phyloP scores from a whole-genome alignment of 2,797 vertebrate species.

The Melanotaenia pygmaea region DNA sequence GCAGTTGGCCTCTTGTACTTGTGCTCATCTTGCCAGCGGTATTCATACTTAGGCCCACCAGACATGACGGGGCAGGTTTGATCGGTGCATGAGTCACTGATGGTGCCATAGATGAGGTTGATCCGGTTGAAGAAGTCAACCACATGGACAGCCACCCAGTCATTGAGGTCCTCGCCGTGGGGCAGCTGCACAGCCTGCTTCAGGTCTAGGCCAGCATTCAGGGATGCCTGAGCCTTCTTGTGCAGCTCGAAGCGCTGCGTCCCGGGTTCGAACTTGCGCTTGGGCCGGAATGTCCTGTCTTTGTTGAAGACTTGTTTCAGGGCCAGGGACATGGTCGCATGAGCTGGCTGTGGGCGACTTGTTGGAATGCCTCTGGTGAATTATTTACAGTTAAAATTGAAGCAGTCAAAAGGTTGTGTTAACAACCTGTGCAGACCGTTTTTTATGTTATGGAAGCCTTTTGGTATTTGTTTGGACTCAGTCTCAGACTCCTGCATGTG shows the following conservation, averaged over 20 bases:
- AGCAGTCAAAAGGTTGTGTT: conserved; percentile 46
- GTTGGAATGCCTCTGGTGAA: conserved; percentile 52
- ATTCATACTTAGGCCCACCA: conserved; percentile 93
- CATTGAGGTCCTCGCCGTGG: conserved; percentile 89
- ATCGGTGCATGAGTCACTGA: conserved; percentile 94
- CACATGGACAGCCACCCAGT: conserved; percentile 97
- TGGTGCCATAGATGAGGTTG: conserved; percentile 97
- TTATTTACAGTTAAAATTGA: conserved; percentile 54
- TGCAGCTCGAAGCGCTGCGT: conserved; percentile 95
- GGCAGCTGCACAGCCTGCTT: conserved; percentile 93
- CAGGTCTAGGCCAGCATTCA: conserved; percentile 93
- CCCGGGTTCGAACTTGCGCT: conserved; percentile 96
- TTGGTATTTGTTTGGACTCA: conserved; percentile 34
- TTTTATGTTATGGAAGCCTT: conserved; percentile 27
- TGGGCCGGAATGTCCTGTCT: conserved; percentile 96
- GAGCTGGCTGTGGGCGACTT: conserved; percentile 18
- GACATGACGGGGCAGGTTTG: conserved; percentile 94
- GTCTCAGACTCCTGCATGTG: conserved; percentile 36
- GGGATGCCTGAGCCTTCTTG: conserved; percentile 95
- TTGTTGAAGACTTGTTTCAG: conserved; percentile 97
- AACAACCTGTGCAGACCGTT: conserved; percentile 43
- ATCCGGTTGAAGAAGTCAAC: conserved; percentile 98
- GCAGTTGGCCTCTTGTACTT: conserved; percentile 91
- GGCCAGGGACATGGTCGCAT: conserved; percentile 87
- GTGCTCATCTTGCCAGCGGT: conserved; percentile 95